Base-by-base conservation (phyloP, 2,797 vertebrate genomes). In the Danio tinwini region DNA sequence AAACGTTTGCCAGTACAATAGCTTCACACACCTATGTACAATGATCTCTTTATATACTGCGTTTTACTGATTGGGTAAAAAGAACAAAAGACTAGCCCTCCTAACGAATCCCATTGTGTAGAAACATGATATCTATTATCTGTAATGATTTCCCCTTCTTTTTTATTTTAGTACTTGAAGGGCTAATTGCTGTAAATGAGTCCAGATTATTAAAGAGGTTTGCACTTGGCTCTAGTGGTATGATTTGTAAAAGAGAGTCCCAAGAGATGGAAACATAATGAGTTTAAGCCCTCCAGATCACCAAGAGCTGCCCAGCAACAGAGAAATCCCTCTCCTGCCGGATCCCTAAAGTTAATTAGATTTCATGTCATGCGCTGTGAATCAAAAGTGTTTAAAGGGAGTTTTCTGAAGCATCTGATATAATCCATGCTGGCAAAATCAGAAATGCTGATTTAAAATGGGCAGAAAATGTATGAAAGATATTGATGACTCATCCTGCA, bases 261-360 rank as follows among this genome's bases (percentile, higher is more conserved):
- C 62, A 65, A 68, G 64, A 40, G 40, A 56, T 29, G 50, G 39
- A 75, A 39, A 81, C 17, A 70, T 80, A 77, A 82, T 85, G 64
- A 71, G 71, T 44, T 70, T 64, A 76, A 37, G 59, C 64, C 37
- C 52, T 42, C 21, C 13, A 67, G 76, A 81, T 9, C 29, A 44
- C 5, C 10, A 56, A n/a, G 40, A 55, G 59, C 77, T 80, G 53
- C 82, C 69, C 59, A 53, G 74, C 68, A 62, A 74, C 78, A 83
- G 53, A 17, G n/a, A 19, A 77, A 42, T 29, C 50, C 6, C 19
- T 67, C 8, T 13, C 10, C 72, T 76, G 56, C 71, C 49, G 49
- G 58, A 40, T 37, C 29, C 17, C 39, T 14, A 12, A 69, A 12
- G 8, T 71, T 83, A 59, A 83, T 83, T 83, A 58, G 72, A 71